These are phyloP conservation scores for Drosophila punjabiensis DNA, from an alignment of 1,140 invertebrate species.

Conservation along the genomic window DNA sequence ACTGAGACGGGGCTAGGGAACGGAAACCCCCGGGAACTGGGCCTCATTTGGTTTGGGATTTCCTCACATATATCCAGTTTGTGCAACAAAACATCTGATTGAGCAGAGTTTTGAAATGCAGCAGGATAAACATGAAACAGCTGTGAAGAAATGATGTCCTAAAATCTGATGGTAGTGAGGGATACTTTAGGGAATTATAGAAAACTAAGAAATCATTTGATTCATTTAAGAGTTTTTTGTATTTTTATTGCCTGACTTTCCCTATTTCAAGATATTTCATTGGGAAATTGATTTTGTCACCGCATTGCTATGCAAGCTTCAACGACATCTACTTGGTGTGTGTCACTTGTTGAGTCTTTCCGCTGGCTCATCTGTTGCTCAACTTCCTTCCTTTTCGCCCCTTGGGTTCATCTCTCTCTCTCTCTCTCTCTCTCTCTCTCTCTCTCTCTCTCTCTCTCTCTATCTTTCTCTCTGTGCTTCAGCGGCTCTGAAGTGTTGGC, in stretches of 20 bases:
- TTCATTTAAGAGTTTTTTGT: not conserved
- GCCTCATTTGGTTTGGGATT: slow-evolving; percentile 46
- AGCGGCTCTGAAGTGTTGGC: slow-evolving; percentile 2
- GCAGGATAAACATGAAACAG: slow-evolving; percentile 6
- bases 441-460: too few relatives aligned
- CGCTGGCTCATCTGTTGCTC: slow-evolving; percentile 41
- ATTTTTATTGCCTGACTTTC: not conserved
- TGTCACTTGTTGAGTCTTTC: slow-evolving; percentile 45
- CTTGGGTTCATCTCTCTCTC: not conserved
- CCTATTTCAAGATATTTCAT: not conserved
- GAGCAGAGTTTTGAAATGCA: not conserved
- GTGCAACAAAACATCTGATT: slow-evolving; percentile 41
- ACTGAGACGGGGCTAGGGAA: not conserved
- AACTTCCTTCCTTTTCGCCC: slow-evolving; percentile 13
- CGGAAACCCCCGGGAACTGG: slow-evolving; percentile 42
- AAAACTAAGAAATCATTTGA: too few relatives aligned
- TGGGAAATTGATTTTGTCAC: not conserved
- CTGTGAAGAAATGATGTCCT: not conserved
- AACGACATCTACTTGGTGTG: slow-evolving; percentile 1
- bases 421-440: too few relatives aligned
- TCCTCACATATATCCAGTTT: slow-evolving; percentile 18
- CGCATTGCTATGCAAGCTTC: not conserved
- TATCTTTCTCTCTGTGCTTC: not conserved
- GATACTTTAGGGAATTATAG: not conserved
- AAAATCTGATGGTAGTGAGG: not conserved